Conservation (phyloP, 2,888 invertebrate genomes). For the Alentia gelatinosa region DNA sequence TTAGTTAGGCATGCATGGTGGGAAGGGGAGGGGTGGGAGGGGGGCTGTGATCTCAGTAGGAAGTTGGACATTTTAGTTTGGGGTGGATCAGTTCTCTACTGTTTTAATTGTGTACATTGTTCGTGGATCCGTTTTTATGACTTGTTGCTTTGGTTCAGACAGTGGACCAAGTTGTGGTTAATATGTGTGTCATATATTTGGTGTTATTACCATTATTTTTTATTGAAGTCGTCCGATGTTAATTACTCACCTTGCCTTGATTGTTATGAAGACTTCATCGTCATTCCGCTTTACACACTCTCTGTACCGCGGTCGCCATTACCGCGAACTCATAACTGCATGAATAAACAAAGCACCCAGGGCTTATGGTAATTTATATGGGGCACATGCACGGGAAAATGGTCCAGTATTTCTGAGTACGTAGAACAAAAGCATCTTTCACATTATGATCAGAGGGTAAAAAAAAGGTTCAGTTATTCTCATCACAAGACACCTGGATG, state of each 20-base stretch:
- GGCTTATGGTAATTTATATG: conserved; percentile 3
- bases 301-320: not conserved
- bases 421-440: not conserved
- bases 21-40: not conserved
- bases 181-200: not conserved
- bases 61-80: not conserved
- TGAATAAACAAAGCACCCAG: not conserved
- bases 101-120: not conserved
- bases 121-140: not conserved
- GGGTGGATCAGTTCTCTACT: not conserved
- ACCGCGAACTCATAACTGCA: not conserved
- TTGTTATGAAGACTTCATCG: conserved; percentile 5
- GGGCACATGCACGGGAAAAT: conserved; percentile 4
- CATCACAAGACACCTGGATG: not conserved
- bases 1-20: not conserved
- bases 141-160: not conserved
- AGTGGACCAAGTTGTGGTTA: not conserved
- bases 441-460: not conserved
- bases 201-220: not conserved
- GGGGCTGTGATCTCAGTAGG: not conserved
- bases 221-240: not conserved
- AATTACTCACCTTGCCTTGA: not conserved
- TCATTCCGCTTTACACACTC: not conserved
- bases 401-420: conserved; percentile 2
- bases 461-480: not conserved